A percentile compares a stretch with the other conserved stretches of the same genome.
These are phyloP conservation scores for Semnornis frantzii DNA, from an alignment of 2,113 vertebrate species.

Conservation along the genomic window DNA sequence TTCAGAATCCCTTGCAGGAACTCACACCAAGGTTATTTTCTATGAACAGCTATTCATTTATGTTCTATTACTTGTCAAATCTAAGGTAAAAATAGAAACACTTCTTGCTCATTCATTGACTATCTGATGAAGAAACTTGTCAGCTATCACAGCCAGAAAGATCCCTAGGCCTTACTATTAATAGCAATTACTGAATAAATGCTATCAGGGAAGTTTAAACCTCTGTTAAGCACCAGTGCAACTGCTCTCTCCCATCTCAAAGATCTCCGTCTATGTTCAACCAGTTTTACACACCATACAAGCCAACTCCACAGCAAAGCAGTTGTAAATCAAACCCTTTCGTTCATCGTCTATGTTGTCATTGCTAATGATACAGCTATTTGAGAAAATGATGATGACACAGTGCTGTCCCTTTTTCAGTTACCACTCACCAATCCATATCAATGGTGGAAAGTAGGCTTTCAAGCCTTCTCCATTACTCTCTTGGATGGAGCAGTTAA, in stretches of 20 bases:
- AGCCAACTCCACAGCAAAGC: neutral
- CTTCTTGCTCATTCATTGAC: constrained; percentile 60
- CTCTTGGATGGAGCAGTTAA: neutral
- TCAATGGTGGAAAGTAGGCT: neutral
- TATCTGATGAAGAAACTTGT: constrained; percentile 60
- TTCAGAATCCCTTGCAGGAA: neutral
- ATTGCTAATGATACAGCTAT: neutral
- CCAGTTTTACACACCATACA: neutral
- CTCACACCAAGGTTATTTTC: constrained; percentile 35
- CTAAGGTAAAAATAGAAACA: constrained; percentile 51
- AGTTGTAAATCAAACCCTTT: neutral
- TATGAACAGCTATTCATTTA: constrained; percentile 12
- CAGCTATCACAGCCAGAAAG: constrained; percentile 54
- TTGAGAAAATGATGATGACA: neutral
- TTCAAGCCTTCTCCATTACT: neutral
- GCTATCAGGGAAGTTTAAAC: constrained; percentile 26
- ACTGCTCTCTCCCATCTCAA: neutral
- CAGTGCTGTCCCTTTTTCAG: neutral
- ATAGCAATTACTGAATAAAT: constrained; percentile 49
- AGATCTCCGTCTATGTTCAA: neutral
- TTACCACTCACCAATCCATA: neutral
- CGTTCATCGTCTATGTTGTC: neutral
- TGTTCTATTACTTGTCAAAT: constrained; percentile 46
- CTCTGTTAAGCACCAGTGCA: neutral
- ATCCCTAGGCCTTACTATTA: constrained; percentile 36